Evolutionary conservation across 1,140 invertebrate species (phyloP), one percentile per base, ranked within the genome.

Genomic region (Augochlora pura): DNA sequence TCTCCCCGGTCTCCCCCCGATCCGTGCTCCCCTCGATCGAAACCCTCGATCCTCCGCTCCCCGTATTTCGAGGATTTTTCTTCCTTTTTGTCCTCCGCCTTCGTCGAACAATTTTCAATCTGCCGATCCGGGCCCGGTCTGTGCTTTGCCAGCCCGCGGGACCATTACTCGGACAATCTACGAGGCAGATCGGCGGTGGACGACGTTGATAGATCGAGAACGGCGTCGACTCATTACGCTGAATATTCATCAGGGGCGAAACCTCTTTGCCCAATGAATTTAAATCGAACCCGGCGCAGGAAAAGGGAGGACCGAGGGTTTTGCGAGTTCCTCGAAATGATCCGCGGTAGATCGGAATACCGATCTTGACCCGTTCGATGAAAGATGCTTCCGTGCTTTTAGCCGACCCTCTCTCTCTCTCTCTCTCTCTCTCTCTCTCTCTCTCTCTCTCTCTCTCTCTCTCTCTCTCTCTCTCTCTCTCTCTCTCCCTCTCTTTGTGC

Each of bases 201-300:
- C 54, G 73, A 80, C 78, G 78, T 80, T 80, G 78, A 80, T 80
- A 75, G 73, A 80, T 80, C 78, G 78, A 76, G 78, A 80, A 76
- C 72, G 63, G 23, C 32, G 65, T 63, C 72, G 65, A 76, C 46
- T 79, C 81, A 80, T 82, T 73, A 77, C 77, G 59, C 59, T 82
- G 81, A 82, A 82, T 82, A 80, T 82, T 82, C 81, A 82, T 82
- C 77, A 69, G 79, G 79, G 81, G 46, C 75, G 70, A 79, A 74
- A 71, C 54, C 78, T 54, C 73, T 76, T 68, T 75, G 65, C 78
- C 63, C 63, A 39, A 39, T 76, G 78, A 80, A 80, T 80, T 79
- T 68, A 62, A 80, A 80, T 75, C 46, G 54, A n/a, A n/a, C 32
- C 42, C 14, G 18, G 10, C 39, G 10, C 38, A 23, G 39, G 39